These are phyloP conservation scores for Sceloporus tristichus DNA, from an alignment of 2,113 vertebrate genomes.

Conservation along the genomic window DNA sequence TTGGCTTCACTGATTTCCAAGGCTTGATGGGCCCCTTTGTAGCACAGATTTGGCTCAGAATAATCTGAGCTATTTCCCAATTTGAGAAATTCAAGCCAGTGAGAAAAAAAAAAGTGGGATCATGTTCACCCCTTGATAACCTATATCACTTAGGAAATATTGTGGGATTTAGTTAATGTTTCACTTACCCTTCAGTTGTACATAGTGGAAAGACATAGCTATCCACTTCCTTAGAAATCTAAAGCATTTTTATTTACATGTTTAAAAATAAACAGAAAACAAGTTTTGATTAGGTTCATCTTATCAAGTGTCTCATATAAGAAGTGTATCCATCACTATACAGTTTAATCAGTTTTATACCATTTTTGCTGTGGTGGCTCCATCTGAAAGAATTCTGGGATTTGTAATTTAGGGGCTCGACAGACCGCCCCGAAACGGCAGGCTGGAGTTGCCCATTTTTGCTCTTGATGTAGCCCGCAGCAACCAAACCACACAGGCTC, in stretches of 20 bases:
- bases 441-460: too few species aligned
- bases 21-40: not conserved
- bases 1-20: not conserved
- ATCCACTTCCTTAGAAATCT: not conserved
- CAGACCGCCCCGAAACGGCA: too few species aligned
- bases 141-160: not conserved
- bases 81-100: too few species aligned
- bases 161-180: not conserved
- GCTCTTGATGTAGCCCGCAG: too few species aligned
- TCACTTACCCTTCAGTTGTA: not conserved
- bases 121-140: not conserved
- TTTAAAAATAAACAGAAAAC: too few species aligned
- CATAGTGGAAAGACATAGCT: not conserved
- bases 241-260: not conserved
- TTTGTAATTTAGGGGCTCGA: too few species aligned
- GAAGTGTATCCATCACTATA: too few species aligned
- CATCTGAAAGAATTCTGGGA: too few species aligned
- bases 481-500: too few species aligned
- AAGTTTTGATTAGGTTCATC: not conserved
- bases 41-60: slow-evolving; percentile 9
- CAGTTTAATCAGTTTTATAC: too few species aligned
- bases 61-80: not conserved
- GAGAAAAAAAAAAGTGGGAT: not conserved
- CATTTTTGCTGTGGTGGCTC: too few species aligned
- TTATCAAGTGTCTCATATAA: not conserved